Base-by-base conservation (phyloP, 2,113 vertebrate species). In the Catagonus wagneri region DNA sequence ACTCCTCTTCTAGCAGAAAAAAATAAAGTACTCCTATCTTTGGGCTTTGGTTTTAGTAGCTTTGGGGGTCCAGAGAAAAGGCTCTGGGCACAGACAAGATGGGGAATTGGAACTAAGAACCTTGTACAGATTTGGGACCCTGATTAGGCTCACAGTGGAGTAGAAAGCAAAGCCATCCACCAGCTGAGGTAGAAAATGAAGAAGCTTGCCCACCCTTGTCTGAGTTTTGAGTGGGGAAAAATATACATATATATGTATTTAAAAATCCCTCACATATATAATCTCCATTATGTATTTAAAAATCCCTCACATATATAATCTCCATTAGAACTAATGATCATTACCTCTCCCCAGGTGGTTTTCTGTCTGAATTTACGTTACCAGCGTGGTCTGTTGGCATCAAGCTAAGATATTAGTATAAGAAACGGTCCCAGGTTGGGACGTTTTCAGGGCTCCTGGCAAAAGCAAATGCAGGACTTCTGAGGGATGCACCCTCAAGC, bases 391-490 rank as follows among this genome's bases (percentile, higher is more conserved):
- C 92, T 81, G 50, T 75, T 39, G 92, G 50, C 32, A 22, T 36
- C 11, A 10, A 65, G 29, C 25, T 90, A 44, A 90, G 61, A 92
- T 90, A 89, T 56, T 75, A 76, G 10, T 78, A 27, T 83, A 60
- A 52, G 90, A 86, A 89, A 89, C 68, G 83, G 36, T 44, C 19
- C 16, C 44, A 93, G 52, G 20, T n/a, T 95, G 22, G 71, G 54
- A 71, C 3, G 71, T 20, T 68, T 63, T 74, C 63, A 58, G 22
- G 66, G 23, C 7, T 96, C 32, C 13, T 86, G 32, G 79, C 22
- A 93, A 96, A 91, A 85, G 65, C 68, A 93, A 93, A 66, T 36
- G 17, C 11, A 90, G 15, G 72, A 65, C 66, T 61, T 89, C 54
- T 93, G 66, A 85, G 72, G 71, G 25, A 72, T 20, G 63, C 2